Evolutionary conservation across 2,113 vertebrate genomes (phyloP).

Genomic region (Ia io): DNA sequence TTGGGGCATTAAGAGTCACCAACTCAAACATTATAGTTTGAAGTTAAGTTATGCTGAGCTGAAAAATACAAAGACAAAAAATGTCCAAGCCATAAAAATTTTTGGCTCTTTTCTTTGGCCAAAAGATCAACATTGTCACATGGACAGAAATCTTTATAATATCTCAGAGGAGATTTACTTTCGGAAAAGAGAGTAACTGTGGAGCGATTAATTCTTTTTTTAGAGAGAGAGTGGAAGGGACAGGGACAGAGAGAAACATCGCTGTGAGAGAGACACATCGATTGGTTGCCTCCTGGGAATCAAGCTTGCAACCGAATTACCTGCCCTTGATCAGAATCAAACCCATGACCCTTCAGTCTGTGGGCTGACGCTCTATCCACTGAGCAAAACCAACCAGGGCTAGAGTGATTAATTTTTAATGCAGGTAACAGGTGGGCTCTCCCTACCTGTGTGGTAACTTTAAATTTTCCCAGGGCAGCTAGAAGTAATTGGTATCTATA

Average conservation of each 20-base stretch:
- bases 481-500: neutral
- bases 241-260: too few species aligned
- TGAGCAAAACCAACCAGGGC: too few species aligned
- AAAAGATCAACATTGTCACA: neutral
- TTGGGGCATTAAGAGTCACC: constrained; percentile 20
- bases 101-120: constrained; percentile 19
- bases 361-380: too few species aligned
- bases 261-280: too few species aligned
- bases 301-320: too few species aligned
- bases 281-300: too few species aligned
- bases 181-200: constrained; percentile 10
- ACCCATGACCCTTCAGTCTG: too few species aligned
- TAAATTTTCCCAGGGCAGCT: neutral
- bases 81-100: constrained; percentile 20
- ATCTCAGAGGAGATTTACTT: constrained; percentile 13
- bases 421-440: neutral
- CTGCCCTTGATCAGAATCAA: too few species aligned
- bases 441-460: neutral
- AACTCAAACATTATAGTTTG: constrained; percentile 45
- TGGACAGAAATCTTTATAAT: constrained; percentile 12
- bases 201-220: neutral
- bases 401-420: neutral
- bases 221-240: too few species aligned
- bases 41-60: constrained; percentile 34
- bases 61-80: constrained; percentile 21